Evolutionary conservation across 2,113 vertebrate genomes (phyloP).

Genomic region (Hucho hucho): DNA sequence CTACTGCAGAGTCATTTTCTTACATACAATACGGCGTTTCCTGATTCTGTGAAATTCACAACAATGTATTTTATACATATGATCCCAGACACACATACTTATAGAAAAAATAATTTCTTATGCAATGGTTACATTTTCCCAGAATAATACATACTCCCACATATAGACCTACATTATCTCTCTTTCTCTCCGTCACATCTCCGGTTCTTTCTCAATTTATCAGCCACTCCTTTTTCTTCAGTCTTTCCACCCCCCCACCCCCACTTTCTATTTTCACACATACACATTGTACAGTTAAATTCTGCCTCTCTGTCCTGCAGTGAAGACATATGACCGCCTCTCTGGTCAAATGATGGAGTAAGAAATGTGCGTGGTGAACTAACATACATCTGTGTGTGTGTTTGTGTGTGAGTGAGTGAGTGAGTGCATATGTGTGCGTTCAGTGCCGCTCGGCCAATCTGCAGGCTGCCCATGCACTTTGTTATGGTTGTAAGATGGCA

Average conservation of each 20-base stretch:
- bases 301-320: conserved; percentile 33
- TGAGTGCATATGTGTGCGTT: conserved; percentile 45
- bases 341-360: conserved; percentile 37
- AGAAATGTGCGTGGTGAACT: conserved; percentile 13
- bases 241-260: conserved; percentile 1
- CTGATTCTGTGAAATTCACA: too few relatives aligned
- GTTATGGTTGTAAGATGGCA: too few relatives aligned
- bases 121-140: neutral
- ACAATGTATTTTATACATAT: neutral
- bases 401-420: conserved; percentile 36
- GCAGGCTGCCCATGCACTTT: conserved; percentile 65
- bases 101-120: neutral
- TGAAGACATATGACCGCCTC: conserved; percentile 47
- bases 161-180: neutral
- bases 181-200: neutral
- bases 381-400: conserved; percentile 27
- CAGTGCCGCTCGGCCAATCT: conserved; percentile 70
- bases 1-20: too few relatives aligned
- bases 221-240: neutral
- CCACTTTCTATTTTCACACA: conserved; percentile 21
- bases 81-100: neutral
- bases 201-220: neutral
- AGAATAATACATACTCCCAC: neutral
- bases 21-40: too few relatives aligned
- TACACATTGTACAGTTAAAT: conserved; percentile 31